phyloP scores from a whole-genome alignment of 2,888 invertebrate genomes.

The Agrochola lota region DNA sequence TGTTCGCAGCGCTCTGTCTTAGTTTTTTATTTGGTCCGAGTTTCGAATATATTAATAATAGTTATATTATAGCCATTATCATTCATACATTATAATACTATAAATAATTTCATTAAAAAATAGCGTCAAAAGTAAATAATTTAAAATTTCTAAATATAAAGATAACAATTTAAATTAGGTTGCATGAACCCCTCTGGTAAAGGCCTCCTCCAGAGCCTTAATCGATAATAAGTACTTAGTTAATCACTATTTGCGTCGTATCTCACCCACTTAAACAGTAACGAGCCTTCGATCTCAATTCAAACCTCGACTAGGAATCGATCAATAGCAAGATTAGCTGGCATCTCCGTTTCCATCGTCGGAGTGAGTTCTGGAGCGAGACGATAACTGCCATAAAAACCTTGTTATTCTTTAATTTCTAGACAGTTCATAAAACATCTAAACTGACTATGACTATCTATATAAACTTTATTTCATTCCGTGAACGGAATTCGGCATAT shows the following conservation, averaged over 20 bases:
- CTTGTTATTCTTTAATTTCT: constrained; percentile 46
- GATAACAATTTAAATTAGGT: too few relatives aligned
- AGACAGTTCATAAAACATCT: constrained; percentile 18
- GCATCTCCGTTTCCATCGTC: constrained; percentile 1
- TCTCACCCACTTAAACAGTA: constrained; percentile 3
- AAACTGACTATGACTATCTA: neutral
- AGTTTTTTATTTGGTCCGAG: too few relatives aligned
- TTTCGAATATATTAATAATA: too few relatives aligned
- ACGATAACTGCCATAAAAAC: constrained; percentile 33
- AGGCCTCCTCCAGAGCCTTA: too few relatives aligned
- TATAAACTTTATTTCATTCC: constrained; percentile 15
- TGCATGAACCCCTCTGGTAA: too few relatives aligned
- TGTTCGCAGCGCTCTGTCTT: too few relatives aligned
- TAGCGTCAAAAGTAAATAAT: too few relatives aligned
- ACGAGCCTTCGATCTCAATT: constrained; percentile 37
- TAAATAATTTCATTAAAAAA: too few relatives aligned
- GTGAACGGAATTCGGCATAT: constrained; percentile 26
- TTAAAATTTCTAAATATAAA: too few relatives aligned
- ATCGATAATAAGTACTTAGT: constrained; percentile 2
- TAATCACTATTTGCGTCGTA: constrained; percentile 28
- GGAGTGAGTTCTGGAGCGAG: constrained; percentile 19
- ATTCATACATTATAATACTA: too few relatives aligned
- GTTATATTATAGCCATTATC: too few relatives aligned
- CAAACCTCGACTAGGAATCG: constrained; percentile 23
- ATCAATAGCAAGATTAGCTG: constrained; percentile 42